These are phyloP conservation scores for Lamellibrachia columna DNA, from an alignment of 2,888 invertebrate genomes.

Conservation along the genomic window DNA sequence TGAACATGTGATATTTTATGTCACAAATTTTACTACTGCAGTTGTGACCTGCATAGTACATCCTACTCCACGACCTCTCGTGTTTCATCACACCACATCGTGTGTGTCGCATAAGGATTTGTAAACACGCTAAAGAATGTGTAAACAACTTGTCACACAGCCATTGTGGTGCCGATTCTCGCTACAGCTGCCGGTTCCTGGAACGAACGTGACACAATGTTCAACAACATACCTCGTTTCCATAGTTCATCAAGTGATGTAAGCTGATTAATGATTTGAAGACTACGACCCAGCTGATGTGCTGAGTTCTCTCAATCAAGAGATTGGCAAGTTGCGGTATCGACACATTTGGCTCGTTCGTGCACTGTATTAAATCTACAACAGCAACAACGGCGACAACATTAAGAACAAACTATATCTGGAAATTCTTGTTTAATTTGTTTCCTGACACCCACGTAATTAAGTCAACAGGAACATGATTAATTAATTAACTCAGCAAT, in stretches of 20 bases:
- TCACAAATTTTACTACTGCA: not conserved
- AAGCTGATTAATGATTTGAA: slow-evolving; percentile 98
- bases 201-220: not conserved
- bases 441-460: too few relatives aligned
- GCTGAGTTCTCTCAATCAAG: slow-evolving; percentile 96
- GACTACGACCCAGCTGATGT: slow-evolving; percentile 98
- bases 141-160: not conserved
- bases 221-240: slow-evolving; percentile 85
- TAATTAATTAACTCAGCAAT: too few relatives aligned
- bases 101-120: not conserved
- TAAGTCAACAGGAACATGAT: too few relatives aligned
- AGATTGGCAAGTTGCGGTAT: slow-evolving; percentile 99
- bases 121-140: slow-evolving; percentile 5
- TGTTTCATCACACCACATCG: not conserved
- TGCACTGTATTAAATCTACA: slow-evolving; percentile 98
- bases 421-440: too few relatives aligned
- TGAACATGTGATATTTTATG: too few relatives aligned
- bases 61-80: not conserved
- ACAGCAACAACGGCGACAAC: slow-evolving; percentile 49
- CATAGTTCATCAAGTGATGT: slow-evolving; percentile 99
- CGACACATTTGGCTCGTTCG: slow-evolving; percentile 99
- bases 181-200: not conserved
- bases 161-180: not conserved
- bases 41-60: not conserved
- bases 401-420: not conserved